phyloP scores from a whole-genome alignment of 2,888 invertebrate species.

The Scaptomyza reducta region DNA sequence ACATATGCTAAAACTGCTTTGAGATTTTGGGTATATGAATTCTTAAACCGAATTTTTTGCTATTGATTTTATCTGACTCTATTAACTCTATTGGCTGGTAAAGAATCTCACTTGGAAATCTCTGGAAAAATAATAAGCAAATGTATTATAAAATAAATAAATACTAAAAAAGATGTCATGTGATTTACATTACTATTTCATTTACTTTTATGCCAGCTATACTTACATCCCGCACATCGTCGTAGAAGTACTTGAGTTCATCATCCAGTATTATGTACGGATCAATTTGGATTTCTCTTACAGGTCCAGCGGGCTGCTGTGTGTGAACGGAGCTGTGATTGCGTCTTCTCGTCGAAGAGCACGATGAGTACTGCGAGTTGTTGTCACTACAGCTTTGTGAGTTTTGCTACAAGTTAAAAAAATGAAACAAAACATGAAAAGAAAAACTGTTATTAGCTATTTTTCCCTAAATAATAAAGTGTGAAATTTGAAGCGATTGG shows the following conservation, averaged over 20 bases:
- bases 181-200: not conserved
- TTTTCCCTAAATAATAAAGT: constrained; percentile 54
- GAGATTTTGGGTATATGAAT: no score
- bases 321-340: constrained; percentile 91
- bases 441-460: constrained; percentile 28
- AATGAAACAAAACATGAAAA: not conserved
- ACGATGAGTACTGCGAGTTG: constrained; percentile 50
- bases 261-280: constrained; percentile 94
- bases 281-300: constrained; percentile 92
- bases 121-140: no score
- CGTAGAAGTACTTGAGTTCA: constrained; percentile 93
- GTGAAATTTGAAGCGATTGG: constrained; percentile 52
- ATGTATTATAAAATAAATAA: no score
- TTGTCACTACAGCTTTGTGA: constrained; percentile 61
- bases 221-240: constrained; percentile 93
- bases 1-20: no score
- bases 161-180: not conserved
- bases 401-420: constrained; percentile 48
- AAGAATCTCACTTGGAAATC: no score
- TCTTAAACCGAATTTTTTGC: no score
- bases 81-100: no score
- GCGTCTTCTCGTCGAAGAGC: constrained; percentile 76
- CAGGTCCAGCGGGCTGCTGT: constrained; percentile 90
- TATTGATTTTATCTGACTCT: no score
- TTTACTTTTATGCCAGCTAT: not conserved